Evolutionary conservation across 2,113 vertebrate species (phyloP).

Genomic region (Atrichornis clamosus): DNA sequence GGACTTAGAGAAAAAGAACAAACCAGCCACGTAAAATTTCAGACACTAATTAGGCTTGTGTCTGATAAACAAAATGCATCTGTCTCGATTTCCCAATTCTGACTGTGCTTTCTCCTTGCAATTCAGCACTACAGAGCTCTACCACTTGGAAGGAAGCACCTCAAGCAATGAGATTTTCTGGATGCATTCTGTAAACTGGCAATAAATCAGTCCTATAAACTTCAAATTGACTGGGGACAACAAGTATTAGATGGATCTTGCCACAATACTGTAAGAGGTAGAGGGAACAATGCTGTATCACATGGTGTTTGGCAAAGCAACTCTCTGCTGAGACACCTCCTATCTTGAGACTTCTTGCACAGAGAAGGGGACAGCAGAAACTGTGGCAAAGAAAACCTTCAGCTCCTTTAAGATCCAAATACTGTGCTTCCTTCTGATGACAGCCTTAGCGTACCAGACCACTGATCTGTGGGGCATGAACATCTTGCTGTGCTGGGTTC

Average conservation of each 20-base stretch:
- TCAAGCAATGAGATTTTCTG: background rate
- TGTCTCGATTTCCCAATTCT: background rate
- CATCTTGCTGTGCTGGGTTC: background rate
- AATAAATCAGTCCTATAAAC: background rate
- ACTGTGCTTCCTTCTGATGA: background rate
- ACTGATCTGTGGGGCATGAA: background rate
- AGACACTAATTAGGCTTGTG: background rate
- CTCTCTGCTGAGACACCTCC: background rate
- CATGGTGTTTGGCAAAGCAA: rapidly evolving
- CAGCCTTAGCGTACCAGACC: background rate
- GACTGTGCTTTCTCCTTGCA: background rate
- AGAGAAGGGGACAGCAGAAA: background rate
- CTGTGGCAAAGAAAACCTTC: background rate
- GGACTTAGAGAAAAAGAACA: background rate
- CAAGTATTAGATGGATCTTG: background rate
- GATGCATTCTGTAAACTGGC: background rate
- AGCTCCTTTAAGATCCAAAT: background rate
- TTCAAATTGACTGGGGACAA: background rate
- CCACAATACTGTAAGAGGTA: background rate
- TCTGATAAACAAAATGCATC: background rate
- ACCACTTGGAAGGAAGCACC: background rate
- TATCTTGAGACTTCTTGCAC: background rate
- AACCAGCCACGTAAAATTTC: background rate
- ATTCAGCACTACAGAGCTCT: background rate
- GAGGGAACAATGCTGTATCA: background rate